Evolutionary conservation across 1,140 invertebrate genomes (phyloP), one percentile per base, ranked within the genome.

Genomic region (Laupala kohalensis): DNA sequence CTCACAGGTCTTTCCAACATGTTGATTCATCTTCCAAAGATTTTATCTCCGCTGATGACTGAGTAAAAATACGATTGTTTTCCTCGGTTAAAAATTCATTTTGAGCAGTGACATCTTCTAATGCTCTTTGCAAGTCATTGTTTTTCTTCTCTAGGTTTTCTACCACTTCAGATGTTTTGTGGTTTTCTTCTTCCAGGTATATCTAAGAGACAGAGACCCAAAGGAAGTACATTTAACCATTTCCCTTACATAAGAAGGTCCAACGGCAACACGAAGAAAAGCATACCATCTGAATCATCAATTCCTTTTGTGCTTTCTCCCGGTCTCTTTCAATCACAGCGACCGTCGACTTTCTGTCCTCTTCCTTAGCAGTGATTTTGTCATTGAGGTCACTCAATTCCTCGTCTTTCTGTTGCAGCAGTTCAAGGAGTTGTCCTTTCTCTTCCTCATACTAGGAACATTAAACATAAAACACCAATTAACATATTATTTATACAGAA

Each of bases 401-500:
- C n/a, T 37, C 6, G 53, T 73, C 72, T 26, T 62, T 73, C 69
- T 37, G 64, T 23, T 25, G 37, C 25, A 73, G 37, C 13, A 66
- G 28, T 66, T 70, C 69, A 27, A 26, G 23, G 25, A 73, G 15
- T 1, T 69, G 72, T 26, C 62, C 13, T 63, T 73, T 73, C 27
- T 73, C 72, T 29, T 73, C 69, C 25, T 73, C 72, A 28, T 70
- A 65, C 72, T 72, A 29, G 4, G 28, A 71, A 25, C n/a, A n/a
- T n/a, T n/a, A n/a, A n/a, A n/a, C n/a, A n/a, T n/a, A n/a, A n/a
- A n/a, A n/a, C n/a, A n/a, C n/a, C n/a, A n/a, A n/a, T n/a, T n/a
- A n/a, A n/a, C n/a, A n/a, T n/a, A n/a, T n/a, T n/a, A n/a, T n/a
- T n/a, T n/a, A n/a, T n/a, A n/a, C n/a, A n/a, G n/a, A n/a, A n/a